phyloP scores from a whole-genome alignment of 1,140 invertebrate species.

The Temnothorax curvispinosus region DNA sequence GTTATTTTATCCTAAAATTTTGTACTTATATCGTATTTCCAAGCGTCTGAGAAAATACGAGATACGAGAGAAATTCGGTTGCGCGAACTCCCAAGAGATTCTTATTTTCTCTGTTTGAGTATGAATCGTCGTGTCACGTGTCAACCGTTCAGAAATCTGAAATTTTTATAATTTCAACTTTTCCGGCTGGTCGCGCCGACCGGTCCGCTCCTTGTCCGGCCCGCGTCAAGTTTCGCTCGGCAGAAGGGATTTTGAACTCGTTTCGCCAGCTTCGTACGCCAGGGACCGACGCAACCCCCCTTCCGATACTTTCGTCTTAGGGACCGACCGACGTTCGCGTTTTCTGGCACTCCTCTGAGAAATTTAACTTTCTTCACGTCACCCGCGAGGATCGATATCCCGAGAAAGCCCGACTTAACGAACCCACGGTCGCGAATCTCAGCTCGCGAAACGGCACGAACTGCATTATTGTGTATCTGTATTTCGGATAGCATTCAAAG shows the following conservation, averaged over 20 bases:
- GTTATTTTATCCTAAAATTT: slow-evolving; percentile 32
- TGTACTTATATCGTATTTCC: slow-evolving; percentile 23
- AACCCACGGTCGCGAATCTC: slow-evolving; percentile 49
- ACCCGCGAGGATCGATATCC: slow-evolving; percentile 68
- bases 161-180: slow-evolving; percentile 82
- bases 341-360: slow-evolving; percentile 73
- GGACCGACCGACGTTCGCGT: slow-evolving; percentile 54
- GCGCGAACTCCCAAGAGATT: slow-evolving; percentile 32
- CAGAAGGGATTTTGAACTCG: slow-evolving; percentile 76
- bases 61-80: slow-evolving; percentile 17
- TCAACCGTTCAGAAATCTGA: slow-evolving; percentile 74
- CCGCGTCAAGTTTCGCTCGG: slow-evolving; percentile 71
- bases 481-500: background rate
- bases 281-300: slow-evolving; percentile 43
- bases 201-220: slow-evolving; percentile 39
- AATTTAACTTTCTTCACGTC: slow-evolving; percentile 77
- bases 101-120: slow-evolving; percentile 61
- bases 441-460: background rate
- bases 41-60: background rate
- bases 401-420: slow-evolving; percentile 66
- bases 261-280: slow-evolving; percentile 59
- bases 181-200: slow-evolving; percentile 61
- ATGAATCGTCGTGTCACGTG: slow-evolving; percentile 66
- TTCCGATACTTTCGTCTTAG: slow-evolving; percentile 53
- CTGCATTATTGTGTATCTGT: background rate